Percentiles rank a stretch among this genome's conserved stretches.
phyloP scores from a whole-genome alignment of 2,797 vertebrate species.

The Anomalospiza imberbis region DNA sequence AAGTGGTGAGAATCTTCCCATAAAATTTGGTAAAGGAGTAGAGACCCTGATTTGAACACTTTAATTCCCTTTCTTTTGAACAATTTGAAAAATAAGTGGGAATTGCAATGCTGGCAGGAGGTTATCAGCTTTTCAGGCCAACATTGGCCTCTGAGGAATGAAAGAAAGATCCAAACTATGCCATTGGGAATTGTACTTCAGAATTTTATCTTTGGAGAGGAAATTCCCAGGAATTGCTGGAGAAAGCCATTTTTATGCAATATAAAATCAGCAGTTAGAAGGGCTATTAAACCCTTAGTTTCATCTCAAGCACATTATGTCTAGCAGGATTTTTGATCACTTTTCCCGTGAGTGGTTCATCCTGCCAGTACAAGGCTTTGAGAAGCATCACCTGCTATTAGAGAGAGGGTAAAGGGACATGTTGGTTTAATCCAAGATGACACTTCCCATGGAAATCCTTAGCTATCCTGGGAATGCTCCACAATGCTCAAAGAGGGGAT shows the following conservation, averaged over 20 bases:
- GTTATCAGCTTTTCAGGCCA: neutral
- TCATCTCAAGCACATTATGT: neutral
- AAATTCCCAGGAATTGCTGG: neutral
- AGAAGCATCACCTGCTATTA: rapidly evolving
- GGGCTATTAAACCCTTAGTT: neutral
- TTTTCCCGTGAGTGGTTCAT: neutral
- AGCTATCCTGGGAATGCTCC: neutral
- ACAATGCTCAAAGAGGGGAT: neutral
- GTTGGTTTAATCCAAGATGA: neutral
- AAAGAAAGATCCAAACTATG: neutral
- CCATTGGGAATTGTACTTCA: neutral
- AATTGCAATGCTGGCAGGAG: neutral
- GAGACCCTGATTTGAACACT: neutral
- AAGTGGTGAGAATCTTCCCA: neutral
- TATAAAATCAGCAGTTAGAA: neutral
- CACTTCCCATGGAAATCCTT: neutral
- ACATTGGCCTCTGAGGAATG: rapidly evolving
- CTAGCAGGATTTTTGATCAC: neutral
- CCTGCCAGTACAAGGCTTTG: neutral
- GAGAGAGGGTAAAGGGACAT: neutral
- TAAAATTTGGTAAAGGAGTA: neutral
- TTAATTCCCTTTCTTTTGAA: neutral
- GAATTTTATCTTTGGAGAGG: neutral
- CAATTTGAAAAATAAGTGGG: neutral
- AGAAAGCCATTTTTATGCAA: neutral